Evolutionary conservation across 2,113 vertebrate genomes (phyloP), one percentile per base, ranked within the genome.

Genomic region (Gambusia holbrooki): DNA sequence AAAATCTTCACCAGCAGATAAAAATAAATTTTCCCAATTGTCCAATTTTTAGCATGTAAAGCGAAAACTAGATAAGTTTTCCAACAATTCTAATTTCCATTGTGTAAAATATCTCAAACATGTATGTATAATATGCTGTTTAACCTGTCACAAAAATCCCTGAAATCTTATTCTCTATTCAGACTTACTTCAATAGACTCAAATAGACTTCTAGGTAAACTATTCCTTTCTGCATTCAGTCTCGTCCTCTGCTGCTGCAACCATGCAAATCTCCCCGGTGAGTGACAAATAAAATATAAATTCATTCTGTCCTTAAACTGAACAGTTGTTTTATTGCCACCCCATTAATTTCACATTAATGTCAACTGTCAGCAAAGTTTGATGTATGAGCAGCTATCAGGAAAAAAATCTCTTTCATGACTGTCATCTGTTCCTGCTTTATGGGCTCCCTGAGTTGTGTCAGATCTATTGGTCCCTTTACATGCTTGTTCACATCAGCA

Each of bases 401-500:
- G 51, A 74, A 71, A 69, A 33, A 74, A n/a, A n/a, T 25, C 12
- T 33, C 14, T 22, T 27, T 17, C 58, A 66, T 2, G 10, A 62
- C 0, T 28, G 25, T 75, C n/a, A 28, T 79, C 32, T 73, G 22
- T 8, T 58, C 62, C 14, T 72, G 28, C 62, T 77, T 67, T 73
- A 75, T 32, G 33, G 81, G 48, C 63, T 65, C 35, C 12, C 48
- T 78, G 25, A 82, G 81, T 51, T 54, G 62, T 30, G 63, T 54
- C 73, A 61, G 70, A 87, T 77, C 62, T 67, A 65, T 5, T 10
- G 29, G 58, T 1, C 61, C 51, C 79, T 60, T 69, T 61, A 63
- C 62, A 71, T 37, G 22, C 28, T 22, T n/a, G 65, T 69, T 66
- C 42, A 73, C 68, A 80, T 78, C 73, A 76, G 37, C 30, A 28